phyloP scores from a whole-genome alignment of 2,113 vertebrate species.

The Hydropotes inermis region DNA sequence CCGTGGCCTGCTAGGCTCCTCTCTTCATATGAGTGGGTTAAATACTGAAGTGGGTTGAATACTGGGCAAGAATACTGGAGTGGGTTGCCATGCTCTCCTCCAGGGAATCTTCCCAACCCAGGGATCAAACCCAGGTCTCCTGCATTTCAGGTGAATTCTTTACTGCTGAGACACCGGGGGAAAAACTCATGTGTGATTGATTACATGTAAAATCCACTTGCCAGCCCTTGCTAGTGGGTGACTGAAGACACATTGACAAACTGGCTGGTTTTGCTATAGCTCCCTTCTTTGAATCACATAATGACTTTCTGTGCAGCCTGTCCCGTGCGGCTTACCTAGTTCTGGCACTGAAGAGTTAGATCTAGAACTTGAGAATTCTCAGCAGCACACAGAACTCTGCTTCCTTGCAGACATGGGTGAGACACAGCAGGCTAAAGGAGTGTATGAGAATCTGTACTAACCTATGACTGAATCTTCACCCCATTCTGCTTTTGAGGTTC shows the following conservation, averaged over 20 bases:
- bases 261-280: neutral
- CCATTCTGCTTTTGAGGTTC: neutral
- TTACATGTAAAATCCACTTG: neutral
- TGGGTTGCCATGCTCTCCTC: neutral
- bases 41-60: neutral
- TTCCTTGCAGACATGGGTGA: neutral
- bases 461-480: neutral
- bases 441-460: neutral
- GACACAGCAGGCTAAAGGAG: neutral
- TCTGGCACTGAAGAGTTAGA: neutral
- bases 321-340: neutral
- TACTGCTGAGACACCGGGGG: fast-evolving
- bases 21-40: neutral
- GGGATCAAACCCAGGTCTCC: neutral
- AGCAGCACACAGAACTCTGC: neutral
- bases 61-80: neutral
- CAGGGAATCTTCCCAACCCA: neutral
- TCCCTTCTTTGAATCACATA: neutral
- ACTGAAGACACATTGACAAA: neutral
- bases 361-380: neutral
- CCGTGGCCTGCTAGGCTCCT: neutral
- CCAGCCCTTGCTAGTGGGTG: neutral
- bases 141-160: neutral
- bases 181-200: neutral
- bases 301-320: neutral